phyloP scores from a whole-genome alignment of 2,797 vertebrate species.

The Dallia pectoralis region DNA sequence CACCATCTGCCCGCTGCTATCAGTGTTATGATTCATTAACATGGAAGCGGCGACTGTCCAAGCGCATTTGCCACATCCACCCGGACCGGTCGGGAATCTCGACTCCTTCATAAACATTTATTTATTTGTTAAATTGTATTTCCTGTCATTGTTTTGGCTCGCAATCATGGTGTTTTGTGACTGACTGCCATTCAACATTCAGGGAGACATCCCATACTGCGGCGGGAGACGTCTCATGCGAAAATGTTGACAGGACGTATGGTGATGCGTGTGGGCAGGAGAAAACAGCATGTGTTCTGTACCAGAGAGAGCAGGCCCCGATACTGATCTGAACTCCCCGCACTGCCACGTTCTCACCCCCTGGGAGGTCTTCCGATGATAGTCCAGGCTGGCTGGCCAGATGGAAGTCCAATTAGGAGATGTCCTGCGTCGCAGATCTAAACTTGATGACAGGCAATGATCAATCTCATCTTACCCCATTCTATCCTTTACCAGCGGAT shows the following conservation, averaged over 20 bases:
- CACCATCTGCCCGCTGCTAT: conserved; percentile 19
- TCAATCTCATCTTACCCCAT: conserved; percentile 47
- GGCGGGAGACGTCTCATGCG: not conserved
- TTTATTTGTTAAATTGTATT: too few species aligned
- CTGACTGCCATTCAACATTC: conserved; percentile 1
- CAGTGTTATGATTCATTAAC: conserved; percentile 8
- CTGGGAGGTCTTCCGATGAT: conserved; percentile 65
- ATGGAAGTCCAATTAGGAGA: conserved; percentile 66
- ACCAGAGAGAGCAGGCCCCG: conserved; percentile 5
- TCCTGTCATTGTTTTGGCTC: not conserved
- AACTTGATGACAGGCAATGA: conserved; percentile 34
- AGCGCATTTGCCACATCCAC: not conserved
- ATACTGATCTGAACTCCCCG: conserved; percentile 38
- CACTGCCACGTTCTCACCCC: conserved; percentile 51
- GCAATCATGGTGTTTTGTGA: not conserved
- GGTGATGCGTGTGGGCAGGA: not conserved
- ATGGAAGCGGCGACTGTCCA: not conserved
- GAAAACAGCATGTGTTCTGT: not conserved
- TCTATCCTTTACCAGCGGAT: not conserved
- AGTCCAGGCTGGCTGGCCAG: conserved; percentile 74
- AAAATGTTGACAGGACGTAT: not conserved
- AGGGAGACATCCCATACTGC: too few species aligned
- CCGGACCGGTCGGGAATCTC: not conserved
- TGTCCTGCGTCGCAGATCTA: conserved; percentile 61
- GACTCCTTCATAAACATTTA: not conserved